phyloP scores from a whole-genome alignment of 1,140 invertebrate species.

The Homalodisca vitripennis region DNA sequence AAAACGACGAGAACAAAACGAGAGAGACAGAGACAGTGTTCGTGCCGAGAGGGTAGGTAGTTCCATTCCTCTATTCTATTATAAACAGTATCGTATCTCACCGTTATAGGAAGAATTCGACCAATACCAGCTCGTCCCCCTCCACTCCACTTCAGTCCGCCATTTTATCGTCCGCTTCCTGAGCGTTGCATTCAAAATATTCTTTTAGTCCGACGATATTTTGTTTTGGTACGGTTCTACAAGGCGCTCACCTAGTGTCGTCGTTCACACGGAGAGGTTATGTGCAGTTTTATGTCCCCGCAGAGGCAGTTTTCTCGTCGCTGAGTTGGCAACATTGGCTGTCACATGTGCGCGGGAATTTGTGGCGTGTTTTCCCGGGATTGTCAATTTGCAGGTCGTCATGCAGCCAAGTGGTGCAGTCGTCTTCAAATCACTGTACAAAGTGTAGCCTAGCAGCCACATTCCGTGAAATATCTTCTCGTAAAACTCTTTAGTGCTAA shows the following conservation, averaged over 20 bases:
- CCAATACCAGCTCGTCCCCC: conserved; percentile 13
- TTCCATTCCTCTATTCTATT: conserved; percentile 25
- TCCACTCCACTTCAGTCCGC: not conserved
- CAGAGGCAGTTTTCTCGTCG: conserved; percentile 1
- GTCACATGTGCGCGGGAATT: conserved; percentile 5
- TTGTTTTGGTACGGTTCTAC: not conserved
- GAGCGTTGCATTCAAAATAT: not conserved
- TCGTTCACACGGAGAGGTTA: not conserved
- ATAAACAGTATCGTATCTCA: conserved; percentile 27
- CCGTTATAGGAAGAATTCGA: conserved; percentile 15
- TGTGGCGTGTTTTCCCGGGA: not conserved
- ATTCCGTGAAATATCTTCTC: too few species aligned
- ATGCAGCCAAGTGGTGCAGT: conserved; percentile 1
- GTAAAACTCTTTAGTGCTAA: too few species aligned
- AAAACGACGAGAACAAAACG: too few species aligned
- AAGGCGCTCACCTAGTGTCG: not conserved
- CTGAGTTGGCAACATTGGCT: not conserved
- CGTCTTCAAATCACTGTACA: too few species aligned
- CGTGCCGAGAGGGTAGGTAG: not conserved
- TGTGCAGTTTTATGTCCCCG: too few species aligned
- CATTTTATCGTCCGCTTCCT: not conserved
- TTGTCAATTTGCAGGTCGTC: not conserved
- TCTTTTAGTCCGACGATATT: not conserved
- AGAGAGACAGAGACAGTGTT: too few species aligned
- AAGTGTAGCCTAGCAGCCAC: too few species aligned